Conservation (phyloP, 2,888 invertebrate species). For the Hirtodrosophila duncani region DNA sequence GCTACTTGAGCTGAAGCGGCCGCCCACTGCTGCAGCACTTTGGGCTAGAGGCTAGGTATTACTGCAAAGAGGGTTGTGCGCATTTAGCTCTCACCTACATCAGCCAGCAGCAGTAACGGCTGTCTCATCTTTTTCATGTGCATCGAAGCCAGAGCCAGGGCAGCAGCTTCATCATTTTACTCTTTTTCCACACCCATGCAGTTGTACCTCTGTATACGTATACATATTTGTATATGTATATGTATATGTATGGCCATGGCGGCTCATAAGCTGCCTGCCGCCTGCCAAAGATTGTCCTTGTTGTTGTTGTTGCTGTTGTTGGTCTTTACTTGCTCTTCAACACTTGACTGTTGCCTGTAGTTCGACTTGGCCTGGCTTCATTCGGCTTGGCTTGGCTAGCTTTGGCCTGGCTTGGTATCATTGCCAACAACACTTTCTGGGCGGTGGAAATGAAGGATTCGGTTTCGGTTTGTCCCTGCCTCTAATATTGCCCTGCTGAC, state of each 20-base stretch:
- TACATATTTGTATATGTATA: constrained; percentile 12
- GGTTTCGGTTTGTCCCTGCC: constrained; percentile 30
- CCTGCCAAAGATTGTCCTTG: constrained; percentile 6
- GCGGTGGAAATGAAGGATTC: too few species aligned
- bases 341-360: constrained; percentile 34
- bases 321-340: constrained; percentile 50
- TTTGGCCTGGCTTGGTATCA: constrained; percentile 24
- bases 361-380: constrained; percentile 21
- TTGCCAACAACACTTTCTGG: constrained; percentile 11
- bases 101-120: constrained; percentile 30
- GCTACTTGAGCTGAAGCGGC: constrained; percentile 45
- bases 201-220: constrained; percentile 11
- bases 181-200: constrained; percentile 35
- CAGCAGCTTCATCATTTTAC: constrained; percentile 60
- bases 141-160: constrained; percentile 27
- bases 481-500: constrained; percentile 36
- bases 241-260: constrained; percentile 35
- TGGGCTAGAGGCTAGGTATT: too few species aligned
- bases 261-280: constrained; percentile 48
- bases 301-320: constrained; percentile 25
- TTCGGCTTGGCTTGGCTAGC: constrained; percentile 11
- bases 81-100: constrained; percentile 42
- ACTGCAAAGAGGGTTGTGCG: constrained; percentile 43
- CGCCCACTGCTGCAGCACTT: too few species aligned
- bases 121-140: constrained; percentile 65